Percentiles rank a stretch among this genome's conserved stretches.
These are phyloP conservation scores for Selenia dentaria DNA, from an alignment of 2,888 invertebrate genomes.

Conservation along the genomic window DNA sequence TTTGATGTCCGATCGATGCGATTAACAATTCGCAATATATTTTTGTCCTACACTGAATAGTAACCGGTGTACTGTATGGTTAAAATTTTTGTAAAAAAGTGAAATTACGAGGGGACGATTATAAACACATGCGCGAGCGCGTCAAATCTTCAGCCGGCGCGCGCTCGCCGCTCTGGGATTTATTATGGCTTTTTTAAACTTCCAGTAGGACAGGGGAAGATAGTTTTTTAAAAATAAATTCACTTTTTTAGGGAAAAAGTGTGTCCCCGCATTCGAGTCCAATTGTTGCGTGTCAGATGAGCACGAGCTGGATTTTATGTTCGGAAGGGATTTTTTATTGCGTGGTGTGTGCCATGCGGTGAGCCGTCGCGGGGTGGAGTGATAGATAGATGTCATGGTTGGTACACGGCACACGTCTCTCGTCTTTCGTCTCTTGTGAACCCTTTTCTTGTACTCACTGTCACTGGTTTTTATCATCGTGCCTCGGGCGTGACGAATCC, in stretches of 20 bases:
- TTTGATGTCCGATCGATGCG: slow-evolving; percentile 59
- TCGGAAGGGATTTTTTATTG: slow-evolving; percentile 78
- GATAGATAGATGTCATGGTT: slow-evolving; percentile 50
- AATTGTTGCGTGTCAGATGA: slow-evolving; percentile 85
- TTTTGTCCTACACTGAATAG: slow-evolving; percentile 55
- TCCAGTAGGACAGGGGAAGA: slow-evolving; percentile 68
- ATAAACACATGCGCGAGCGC: slow-evolving; percentile 84
- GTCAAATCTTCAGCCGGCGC: slow-evolving; percentile 84
- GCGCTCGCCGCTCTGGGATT: slow-evolving; percentile 66
- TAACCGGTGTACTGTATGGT: slow-evolving; percentile 72
- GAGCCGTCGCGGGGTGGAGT: slow-evolving; percentile 39
- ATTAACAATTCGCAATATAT: slow-evolving; percentile 69
- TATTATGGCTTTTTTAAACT: slow-evolving; percentile 80
- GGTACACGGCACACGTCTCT: slow-evolving; percentile 51
- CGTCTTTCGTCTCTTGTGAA: slow-evolving; percentile 45
- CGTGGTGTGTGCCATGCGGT: slow-evolving; percentile 69
- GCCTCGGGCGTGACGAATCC: slow-evolving; percentile 45
- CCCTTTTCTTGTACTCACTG: slow-evolving; percentile 50
- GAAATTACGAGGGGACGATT: slow-evolving; percentile 80
- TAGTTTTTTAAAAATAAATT: slow-evolving; percentile 80
- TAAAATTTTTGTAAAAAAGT: slow-evolving; percentile 72
- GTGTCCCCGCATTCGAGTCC: slow-evolving; percentile 76
- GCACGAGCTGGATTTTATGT: slow-evolving; percentile 81
- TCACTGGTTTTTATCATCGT: slow-evolving; percentile 37
- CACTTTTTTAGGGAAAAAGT: slow-evolving; percentile 75